phyloP scores from a whole-genome alignment of 1,140 invertebrate species.

The Battus philenor region DNA sequence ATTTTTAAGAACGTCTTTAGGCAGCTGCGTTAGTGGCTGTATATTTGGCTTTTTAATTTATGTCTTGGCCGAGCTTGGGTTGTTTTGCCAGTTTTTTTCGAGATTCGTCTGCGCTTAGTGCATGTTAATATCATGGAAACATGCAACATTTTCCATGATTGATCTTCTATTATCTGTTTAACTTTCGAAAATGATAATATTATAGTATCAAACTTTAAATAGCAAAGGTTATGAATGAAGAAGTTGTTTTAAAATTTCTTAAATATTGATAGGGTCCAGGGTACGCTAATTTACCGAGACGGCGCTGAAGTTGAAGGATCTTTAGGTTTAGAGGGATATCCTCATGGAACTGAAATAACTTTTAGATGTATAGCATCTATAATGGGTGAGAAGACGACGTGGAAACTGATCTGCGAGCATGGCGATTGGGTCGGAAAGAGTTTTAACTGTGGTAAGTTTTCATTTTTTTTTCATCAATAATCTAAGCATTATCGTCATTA shows the following conservation, averaged over 20 bases:
- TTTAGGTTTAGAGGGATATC: conserved; percentile 74
- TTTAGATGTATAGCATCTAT: conserved; percentile 88
- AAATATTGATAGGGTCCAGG: conserved; percentile 76
- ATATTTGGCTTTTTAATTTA: conserved; percentile 62
- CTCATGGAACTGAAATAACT: conserved; percentile 87
- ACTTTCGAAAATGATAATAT: no score
- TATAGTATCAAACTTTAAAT: no score
- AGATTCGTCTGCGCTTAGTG: conserved; percentile 46
- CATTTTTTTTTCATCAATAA: no score
- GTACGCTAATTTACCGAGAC: conserved; percentile 80
- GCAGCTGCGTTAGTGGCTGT: conserved; percentile 47
- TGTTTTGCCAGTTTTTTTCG: conserved; percentile 56
- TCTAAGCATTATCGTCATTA: no score
- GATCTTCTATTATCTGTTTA: neutral
- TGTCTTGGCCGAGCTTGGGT: conserved; percentile 69
- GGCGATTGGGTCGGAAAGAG: conserved; percentile 88
- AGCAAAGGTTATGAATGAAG: no score
- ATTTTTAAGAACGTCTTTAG: conserved; percentile 25
- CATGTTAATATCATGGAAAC: conserved; percentile 35
- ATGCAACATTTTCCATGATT: conserved; percentile 4
- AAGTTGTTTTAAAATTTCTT: conserved; percentile 13
- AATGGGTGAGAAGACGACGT: conserved; percentile 86
- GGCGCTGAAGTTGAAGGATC: conserved; percentile 73
- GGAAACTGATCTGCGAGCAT: conserved; percentile 89
- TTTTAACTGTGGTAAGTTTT: conserved; percentile 78